A percentile compares a stretch with the other conserved stretches of the same genome.
Evolutionary conservation across 2,888 invertebrate genomes (phyloP).

Genomic region (Lycophotia porphyrea): DNA sequence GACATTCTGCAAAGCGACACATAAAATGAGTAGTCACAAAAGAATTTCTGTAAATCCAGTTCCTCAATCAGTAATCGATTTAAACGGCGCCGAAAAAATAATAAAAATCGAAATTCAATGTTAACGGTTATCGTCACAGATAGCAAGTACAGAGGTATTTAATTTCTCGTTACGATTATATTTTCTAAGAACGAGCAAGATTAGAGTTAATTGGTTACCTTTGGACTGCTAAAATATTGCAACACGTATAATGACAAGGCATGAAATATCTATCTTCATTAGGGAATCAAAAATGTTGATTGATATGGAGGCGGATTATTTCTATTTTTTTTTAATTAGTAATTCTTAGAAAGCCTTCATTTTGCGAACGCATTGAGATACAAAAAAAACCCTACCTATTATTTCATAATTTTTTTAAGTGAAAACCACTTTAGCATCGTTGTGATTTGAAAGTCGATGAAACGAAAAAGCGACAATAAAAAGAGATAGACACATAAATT

Average conservation of each 20-base stretch:
- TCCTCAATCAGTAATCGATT: slow-evolving; percentile 14
- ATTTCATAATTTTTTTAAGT: too few relatives aligned
- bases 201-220: slow-evolving; percentile 4
- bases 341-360: slow-evolving; percentile 12
- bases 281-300: slow-evolving; percentile 8
- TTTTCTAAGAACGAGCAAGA: slow-evolving; percentile 3
- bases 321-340: background rate
- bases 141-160: background rate
- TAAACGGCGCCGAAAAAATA: slow-evolving; percentile 50
- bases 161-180: slow-evolving; percentile 4
- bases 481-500: too few relatives aligned
- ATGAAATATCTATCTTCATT: background rate
- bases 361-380: background rate
- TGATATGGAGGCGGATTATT: background rate
- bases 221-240: slow-evolving; percentile 24
- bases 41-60: slow-evolving; percentile 26
- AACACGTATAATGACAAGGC: slow-evolving; percentile 10
- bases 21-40: slow-evolving; percentile 4
- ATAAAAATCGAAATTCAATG: slow-evolving; percentile 33
- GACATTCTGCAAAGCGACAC: background rate
- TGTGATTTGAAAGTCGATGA: too few relatives aligned
- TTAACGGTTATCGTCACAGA: slow-evolving; percentile 26
- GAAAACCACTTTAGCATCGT: too few relatives aligned
- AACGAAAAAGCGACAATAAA: too few relatives aligned
- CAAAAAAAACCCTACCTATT: too few relatives aligned